Conservation (phyloP, 2,888 invertebrate genomes). For the Xestia rhomboidea region DNA sequence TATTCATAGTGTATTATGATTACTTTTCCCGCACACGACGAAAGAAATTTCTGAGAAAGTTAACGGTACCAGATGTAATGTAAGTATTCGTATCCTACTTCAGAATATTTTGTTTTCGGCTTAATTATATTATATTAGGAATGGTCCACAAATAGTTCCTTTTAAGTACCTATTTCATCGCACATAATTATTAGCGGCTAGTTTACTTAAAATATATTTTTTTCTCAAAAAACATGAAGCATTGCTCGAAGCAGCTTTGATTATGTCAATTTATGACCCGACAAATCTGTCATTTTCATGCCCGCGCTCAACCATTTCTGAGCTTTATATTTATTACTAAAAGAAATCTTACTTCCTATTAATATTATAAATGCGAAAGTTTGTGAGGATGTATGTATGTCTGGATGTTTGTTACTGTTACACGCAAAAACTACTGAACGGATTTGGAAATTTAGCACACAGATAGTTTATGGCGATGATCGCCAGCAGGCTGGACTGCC, state of each 20-base stretch:
- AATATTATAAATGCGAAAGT: too few relatives aligned
- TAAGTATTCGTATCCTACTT: neutral
- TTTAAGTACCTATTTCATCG: neutral
- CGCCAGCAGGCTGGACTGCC: too few relatives aligned
- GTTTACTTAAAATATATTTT: neutral
- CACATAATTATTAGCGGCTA: neutral
- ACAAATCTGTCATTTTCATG: neutral
- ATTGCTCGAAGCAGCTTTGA: neutral
- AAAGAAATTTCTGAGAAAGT: slow-evolving; percentile 1
- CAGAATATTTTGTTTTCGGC: neutral
- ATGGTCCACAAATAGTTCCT: neutral
- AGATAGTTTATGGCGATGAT: too few relatives aligned
- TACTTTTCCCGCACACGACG: slow-evolving; percentile 27
- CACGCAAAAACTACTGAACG: too few relatives aligned
- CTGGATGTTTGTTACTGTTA: too few relatives aligned
- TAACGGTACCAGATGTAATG: slow-evolving; percentile 3
- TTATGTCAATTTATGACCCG: neutral
- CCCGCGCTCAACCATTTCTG: neutral
- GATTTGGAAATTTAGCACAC: too few relatives aligned
- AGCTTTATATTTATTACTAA: neutral
- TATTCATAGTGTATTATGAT: slow-evolving; percentile 47
- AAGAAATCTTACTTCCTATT: neutral
- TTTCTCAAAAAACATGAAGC: neutral
- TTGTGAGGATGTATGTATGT: too few relatives aligned
- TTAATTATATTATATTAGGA: neutral